Percentiles rank a stretch among this genome's conserved stretches.
These are phyloP conservation scores for Xiphydria camelus DNA, from an alignment of 2,888 invertebrate genomes.

Conservation along the genomic window DNA sequence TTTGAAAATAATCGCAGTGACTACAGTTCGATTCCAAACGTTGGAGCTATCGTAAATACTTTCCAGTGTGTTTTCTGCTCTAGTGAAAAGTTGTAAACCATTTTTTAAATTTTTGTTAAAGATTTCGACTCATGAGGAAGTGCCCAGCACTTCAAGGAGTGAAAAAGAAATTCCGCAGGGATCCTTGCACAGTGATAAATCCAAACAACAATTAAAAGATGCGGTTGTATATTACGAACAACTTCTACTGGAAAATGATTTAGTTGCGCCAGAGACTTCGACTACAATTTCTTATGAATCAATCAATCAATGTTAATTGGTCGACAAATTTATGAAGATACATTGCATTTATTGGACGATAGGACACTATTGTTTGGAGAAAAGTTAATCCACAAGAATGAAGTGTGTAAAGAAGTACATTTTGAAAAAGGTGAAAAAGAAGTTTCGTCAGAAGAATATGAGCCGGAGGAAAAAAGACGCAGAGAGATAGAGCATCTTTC, in stretches of 20 bases:
- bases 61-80: background rate
- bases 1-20: too few species aligned
- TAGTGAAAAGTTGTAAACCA: background rate
- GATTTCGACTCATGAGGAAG: background rate
- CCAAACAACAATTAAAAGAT: slow-evolving; percentile 9
- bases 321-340: slow-evolving; percentile 12
- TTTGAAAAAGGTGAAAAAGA: slow-evolving; percentile 12
- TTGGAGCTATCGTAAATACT: too few species aligned
- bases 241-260: slow-evolving; percentile 12
- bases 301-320: slow-evolving; percentile 15
- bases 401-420: slow-evolving; percentile 10
- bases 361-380: slow-evolving; percentile 17
- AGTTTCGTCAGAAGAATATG: slow-evolving; percentile 14
- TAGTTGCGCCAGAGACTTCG: slow-evolving; percentile 12
- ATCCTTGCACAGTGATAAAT: slow-evolving; percentile 8
- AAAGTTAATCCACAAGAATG: slow-evolving; percentile 12
- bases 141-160: slow-evolving; percentile 2
- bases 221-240: slow-evolving; percentile 1
- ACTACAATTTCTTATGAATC: slow-evolving; percentile 11
- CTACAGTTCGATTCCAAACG: too few species aligned
- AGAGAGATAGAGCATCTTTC: background rate
- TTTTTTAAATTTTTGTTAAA: too few species aligned
- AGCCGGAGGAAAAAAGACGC: slow-evolving; percentile 16
- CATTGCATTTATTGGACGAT: slow-evolving; percentile 13
- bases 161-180: background rate